Evolutionary conservation across 2,797 vertebrate species (phyloP).

Genomic region (Coregonus suidteri): DNA sequence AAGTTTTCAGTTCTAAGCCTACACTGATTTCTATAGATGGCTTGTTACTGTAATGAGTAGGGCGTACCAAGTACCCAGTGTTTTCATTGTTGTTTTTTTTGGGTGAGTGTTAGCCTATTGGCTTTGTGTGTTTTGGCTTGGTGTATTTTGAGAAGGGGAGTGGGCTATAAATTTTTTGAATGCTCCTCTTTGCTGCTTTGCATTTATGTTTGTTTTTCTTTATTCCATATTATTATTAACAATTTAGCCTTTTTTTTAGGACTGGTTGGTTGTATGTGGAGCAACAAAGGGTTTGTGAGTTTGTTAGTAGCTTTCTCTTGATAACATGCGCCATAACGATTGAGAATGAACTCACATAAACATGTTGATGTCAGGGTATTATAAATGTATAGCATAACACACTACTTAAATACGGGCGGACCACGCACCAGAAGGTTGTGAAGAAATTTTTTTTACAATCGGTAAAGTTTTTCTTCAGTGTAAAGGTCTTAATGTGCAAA

Average conservation of each 20-base stretch:
- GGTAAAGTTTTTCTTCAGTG: constrained; percentile 43
- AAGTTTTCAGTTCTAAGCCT: too few relatives aligned
- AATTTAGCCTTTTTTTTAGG: constrained; percentile 57
- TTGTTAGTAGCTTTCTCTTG: constrained; percentile 62
- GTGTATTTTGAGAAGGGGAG: constrained; percentile 35
- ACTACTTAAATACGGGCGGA: constrained; percentile 9
- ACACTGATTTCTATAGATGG: too few relatives aligned
- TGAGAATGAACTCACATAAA: constrained; percentile 48
- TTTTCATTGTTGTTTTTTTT: neutral
- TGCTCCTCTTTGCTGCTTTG: constrained; percentile 44
- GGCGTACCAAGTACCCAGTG: too few relatives aligned
- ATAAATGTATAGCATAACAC: constrained; percentile 17
- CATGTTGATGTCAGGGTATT: constrained; percentile 29
- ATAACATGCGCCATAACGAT: constrained; percentile 55
- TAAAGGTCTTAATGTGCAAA: constrained; percentile 37
- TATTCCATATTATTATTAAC: constrained; percentile 62
- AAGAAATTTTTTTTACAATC: constrained; percentile 50
- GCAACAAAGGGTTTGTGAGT: constrained; percentile 54
- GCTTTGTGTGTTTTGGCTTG: constrained; percentile 56
- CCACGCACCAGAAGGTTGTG: constrained; percentile 28
- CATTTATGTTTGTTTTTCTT: constrained; percentile 61
- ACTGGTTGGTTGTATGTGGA: constrained; percentile 59
- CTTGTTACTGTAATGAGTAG: too few relatives aligned
- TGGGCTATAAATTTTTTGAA: constrained; percentile 55
- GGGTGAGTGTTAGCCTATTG: constrained; percentile 26